These are phyloP conservation scores for Sapayoa aenigma DNA, from an alignment of 2,113 vertebrate genomes.

Conservation along the genomic window DNA sequence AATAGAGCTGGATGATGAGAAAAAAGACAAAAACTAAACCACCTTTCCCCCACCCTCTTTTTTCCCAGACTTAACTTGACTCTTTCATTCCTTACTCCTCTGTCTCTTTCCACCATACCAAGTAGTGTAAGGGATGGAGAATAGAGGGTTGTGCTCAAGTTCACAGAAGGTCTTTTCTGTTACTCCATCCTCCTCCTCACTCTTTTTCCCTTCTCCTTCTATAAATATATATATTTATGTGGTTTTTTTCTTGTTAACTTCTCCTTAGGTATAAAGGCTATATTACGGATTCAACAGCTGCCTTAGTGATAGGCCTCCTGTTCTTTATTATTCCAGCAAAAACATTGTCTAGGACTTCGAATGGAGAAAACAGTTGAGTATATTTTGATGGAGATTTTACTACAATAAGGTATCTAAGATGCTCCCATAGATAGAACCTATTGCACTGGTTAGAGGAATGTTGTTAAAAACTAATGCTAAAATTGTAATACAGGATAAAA, in stretches of 20 bases:
- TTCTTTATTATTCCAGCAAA: constrained; percentile 89
- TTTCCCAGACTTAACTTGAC: background rate
- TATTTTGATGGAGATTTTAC: background rate
- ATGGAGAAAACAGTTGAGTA: constrained; percentile 81
- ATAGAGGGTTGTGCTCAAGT: background rate
- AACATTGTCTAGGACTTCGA: constrained; percentile 61
- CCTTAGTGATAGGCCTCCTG: constrained; percentile 84
- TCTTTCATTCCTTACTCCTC: background rate
- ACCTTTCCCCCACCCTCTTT: background rate
- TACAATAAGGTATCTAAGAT: background rate
- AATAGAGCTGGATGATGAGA: background rate
- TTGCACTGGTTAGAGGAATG: background rate
- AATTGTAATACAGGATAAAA: background rate
- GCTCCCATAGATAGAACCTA: background rate
- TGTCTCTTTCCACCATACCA: background rate
- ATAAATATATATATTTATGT: background rate
- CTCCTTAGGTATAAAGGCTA: constrained; percentile 75
- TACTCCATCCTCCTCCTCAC: background rate
- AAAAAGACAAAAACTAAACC: background rate
- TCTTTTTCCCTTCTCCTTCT: background rate
- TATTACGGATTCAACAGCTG: constrained; percentile 87
- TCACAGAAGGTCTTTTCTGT: background rate
- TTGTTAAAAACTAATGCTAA: background rate
- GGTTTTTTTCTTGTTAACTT: background rate
- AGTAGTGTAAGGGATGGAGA: fast-evolving